phyloP scores from a whole-genome alignment of 2,888 invertebrate genomes.

The Meta bourneti region DNA sequence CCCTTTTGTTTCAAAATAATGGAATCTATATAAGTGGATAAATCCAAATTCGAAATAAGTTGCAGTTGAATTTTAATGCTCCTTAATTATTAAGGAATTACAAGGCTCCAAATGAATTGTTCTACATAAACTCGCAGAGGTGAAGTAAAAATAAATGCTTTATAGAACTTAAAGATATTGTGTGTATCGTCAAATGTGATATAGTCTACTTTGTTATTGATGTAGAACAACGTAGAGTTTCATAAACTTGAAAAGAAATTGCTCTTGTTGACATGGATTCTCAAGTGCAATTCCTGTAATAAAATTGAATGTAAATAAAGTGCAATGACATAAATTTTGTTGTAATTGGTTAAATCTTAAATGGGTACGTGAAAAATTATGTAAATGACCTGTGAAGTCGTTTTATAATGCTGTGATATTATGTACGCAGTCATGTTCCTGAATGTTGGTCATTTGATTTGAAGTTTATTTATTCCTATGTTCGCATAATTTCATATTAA shows the following conservation, averaged over 20 bases:
- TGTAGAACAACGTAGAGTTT: conserved; percentile 65
- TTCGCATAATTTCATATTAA: not conserved
- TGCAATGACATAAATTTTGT: conserved; percentile 47
- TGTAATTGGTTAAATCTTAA: conserved; percentile 59
- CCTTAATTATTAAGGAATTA: conserved; percentile 4
- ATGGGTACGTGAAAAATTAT: conserved; percentile 59
- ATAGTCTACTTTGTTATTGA: conserved; percentile 60
- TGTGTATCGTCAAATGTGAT: conserved; percentile 71
- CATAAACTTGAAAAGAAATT: conserved; percentile 61
- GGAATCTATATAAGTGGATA: not conserved
- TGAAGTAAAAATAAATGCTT: conserved; percentile 48
- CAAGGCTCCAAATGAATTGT: conserved; percentile 26
- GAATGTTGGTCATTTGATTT: conserved; percentile 55
- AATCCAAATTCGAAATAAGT: conserved; percentile 3
- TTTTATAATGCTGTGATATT: conserved; percentile 75
- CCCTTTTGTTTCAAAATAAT: not conserved
- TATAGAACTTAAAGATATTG: conserved; percentile 62
- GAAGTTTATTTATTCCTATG: conserved; percentile 1
- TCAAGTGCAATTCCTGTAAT: conserved; percentile 67
- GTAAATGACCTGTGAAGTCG: conserved; percentile 61
- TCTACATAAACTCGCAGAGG: conserved; percentile 46
- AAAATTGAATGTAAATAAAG: conserved; percentile 68
- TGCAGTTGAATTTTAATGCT: conserved; percentile 11
- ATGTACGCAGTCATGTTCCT: conserved; percentile 74
- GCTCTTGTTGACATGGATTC: conserved; percentile 55